Conservation (phyloP, 2,113 vertebrate genomes). For the Cavia porcellus region DNA sequence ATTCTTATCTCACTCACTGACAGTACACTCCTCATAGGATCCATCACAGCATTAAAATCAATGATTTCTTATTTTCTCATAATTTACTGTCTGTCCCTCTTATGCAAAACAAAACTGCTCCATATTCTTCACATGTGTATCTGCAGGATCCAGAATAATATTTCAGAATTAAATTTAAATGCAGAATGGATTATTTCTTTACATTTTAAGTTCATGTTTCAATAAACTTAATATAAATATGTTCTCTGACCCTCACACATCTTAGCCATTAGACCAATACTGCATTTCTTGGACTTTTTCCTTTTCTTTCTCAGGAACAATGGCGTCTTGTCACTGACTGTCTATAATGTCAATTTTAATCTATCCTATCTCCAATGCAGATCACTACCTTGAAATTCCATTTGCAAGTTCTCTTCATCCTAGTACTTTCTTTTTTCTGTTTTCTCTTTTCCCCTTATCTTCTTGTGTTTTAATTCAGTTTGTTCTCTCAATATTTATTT, state of each 20-base stretch:
- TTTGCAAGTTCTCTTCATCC: conserved; percentile 26
- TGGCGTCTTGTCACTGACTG: not conserved
- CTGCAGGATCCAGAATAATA: not conserved
- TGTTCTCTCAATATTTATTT: conserved; percentile 36
- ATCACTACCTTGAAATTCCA: conserved; percentile 8
- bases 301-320: not conserved
- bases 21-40: not conserved
- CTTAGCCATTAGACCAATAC: not conserved
- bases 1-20: not conserved
- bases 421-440: not conserved
- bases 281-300: not conserved
- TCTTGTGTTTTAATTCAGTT: not conserved
- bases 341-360: not conserved
- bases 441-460: not conserved
- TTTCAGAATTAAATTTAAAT: conserved; percentile 21
- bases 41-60: not conserved
- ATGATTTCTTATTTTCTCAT: not conserved
- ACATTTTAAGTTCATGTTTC: not conserved
- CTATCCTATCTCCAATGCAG: not conserved
- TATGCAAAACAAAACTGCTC: not conserved
- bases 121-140: not conserved
- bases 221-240: not conserved
- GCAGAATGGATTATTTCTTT: not conserved
- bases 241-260: not conserved
- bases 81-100: not conserved